Evolutionary conservation across 2,888 invertebrate genomes (phyloP).

Genomic region (Epirrhoe alternata): DNA sequence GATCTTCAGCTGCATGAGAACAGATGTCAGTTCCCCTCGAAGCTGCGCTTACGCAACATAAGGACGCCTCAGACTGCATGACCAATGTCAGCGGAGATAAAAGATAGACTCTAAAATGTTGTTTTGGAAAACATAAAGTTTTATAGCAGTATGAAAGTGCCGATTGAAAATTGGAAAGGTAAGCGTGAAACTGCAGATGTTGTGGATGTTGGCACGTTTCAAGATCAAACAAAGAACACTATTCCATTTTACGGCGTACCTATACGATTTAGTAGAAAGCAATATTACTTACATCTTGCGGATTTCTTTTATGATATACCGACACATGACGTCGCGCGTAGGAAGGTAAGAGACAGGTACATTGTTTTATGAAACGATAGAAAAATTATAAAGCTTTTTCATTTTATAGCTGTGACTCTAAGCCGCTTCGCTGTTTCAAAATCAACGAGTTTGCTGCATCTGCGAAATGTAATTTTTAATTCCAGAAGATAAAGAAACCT

Average conservation of each 20-base stretch:
- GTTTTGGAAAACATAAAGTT: constrained; percentile 75
- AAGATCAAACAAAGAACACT: constrained; percentile 34
- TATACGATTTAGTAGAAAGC: constrained; percentile 20
- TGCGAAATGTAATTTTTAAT: not conserved
- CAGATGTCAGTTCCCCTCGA: constrained; percentile 37
- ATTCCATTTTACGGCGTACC: constrained; percentile 27
- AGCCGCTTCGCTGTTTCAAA: not conserved
- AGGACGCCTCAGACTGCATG: constrained; percentile 65
- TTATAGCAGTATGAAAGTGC: constrained; percentile 71
- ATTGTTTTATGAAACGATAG: not conserved
- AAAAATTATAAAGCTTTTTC: not conserved
- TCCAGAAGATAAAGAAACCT: too few species aligned
- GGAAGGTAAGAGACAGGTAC: not conserved
- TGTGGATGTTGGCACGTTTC: constrained; percentile 33
- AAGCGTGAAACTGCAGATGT: constrained; percentile 81
- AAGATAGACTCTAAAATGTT: constrained; percentile 66
- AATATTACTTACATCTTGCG: constrained; percentile 16
- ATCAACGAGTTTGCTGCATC: not conserved
- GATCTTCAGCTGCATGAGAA: constrained; percentile 34
- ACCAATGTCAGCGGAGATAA: constrained; percentile 69
- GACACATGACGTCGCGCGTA: not conserved
- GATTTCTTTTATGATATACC: constrained; percentile 15
- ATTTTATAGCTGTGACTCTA: not conserved
- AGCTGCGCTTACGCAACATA: constrained; percentile 38
- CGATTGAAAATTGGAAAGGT: constrained; percentile 79